These are phyloP conservation scores for Muscidifurax raptorellus DNA, from an alignment of 1,140 invertebrate genomes.

Conservation along the genomic window DNA sequence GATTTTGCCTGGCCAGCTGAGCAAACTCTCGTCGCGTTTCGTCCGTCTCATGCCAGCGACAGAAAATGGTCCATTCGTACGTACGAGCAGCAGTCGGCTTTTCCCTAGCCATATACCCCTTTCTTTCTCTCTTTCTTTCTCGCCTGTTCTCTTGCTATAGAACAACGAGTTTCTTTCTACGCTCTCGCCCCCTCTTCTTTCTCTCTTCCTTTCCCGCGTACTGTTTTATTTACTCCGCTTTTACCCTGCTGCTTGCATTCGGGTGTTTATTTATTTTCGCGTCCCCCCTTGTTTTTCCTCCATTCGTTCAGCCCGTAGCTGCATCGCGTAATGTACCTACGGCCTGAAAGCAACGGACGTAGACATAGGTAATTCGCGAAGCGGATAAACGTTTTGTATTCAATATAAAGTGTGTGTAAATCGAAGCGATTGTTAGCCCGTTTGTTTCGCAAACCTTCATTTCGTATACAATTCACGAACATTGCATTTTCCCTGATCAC, in stretches of 20 bases:
- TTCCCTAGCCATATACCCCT: neutral
- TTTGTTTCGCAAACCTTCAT: neutral
- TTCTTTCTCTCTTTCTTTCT: neutral
- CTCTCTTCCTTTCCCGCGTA: constrained; percentile 4
- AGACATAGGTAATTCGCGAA: neutral
- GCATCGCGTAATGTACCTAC: neutral
- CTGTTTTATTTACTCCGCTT: neutral
- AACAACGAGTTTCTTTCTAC: neutral
- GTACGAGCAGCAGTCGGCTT: neutral
- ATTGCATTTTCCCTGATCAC: neutral
- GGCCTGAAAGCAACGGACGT: neutral
- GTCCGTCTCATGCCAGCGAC: constrained; percentile 51
- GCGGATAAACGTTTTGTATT: neutral
- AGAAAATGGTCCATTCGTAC: constrained; percentile 56
- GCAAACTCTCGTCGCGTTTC: constrained; percentile 7
- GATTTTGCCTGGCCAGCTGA: constrained; percentile 54
- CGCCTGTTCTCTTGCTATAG: neutral
- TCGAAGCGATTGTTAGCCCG: neutral
- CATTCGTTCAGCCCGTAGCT: neutral
- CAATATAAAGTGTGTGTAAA: neutral
- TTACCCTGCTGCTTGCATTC: neutral
- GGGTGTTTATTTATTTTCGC: neutral
- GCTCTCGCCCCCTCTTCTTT: neutral
- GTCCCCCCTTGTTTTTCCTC: neutral
- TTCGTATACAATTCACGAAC: neutral